These are phyloP conservation scores for Vimba vimba DNA, from an alignment of 2,113 vertebrate genomes.

Conservation along the genomic window DNA sequence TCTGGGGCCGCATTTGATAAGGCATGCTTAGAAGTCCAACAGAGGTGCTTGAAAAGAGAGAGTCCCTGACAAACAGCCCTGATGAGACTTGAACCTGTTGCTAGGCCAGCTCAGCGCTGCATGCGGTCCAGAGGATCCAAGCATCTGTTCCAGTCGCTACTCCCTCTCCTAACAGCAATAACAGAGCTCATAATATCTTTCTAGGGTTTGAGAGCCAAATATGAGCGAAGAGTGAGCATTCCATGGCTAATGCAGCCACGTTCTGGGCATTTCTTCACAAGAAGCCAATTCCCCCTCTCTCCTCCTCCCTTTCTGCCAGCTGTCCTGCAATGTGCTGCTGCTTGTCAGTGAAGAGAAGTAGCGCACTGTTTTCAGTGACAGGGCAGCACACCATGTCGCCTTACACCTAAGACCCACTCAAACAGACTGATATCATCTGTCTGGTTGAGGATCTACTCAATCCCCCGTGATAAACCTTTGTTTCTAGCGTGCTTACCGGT, in stretches of 20 bases:
- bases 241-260: slow-evolving; percentile 65
- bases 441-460: slow-evolving; percentile 34
- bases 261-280: slow-evolving; percentile 74
- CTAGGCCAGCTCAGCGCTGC: not conserved
- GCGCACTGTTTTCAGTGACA: slow-evolving; percentile 60
- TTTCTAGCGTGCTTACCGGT: not conserved
- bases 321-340: slow-evolving; percentile 91
- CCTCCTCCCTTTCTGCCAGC: slow-evolving; percentile 74
- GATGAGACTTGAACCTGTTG: slow-evolving; percentile 14
- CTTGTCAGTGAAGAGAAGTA: slow-evolving; percentile 82
- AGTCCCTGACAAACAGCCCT: slow-evolving; percentile 4
- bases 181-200: slow-evolving; percentile 64
- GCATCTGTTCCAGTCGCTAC: slow-evolving; percentile 73
- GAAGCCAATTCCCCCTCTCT: slow-evolving; percentile 63
- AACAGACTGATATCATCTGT: slow-evolving; percentile 44
- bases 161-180: slow-evolving; percentile 55
- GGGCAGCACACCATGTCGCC: slow-evolving; percentile 29
- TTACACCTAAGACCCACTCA: slow-evolving; percentile 43
- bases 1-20: not conserved
- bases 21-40: slow-evolving; percentile 1
- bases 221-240: slow-evolving; percentile 65
- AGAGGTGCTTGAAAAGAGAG: slow-evolving; percentile 11
- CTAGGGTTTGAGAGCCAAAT: slow-evolving; percentile 57
- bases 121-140: slow-evolving; percentile 9
- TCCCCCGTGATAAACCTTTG: slow-evolving; percentile 31